phyloP scores from a whole-genome alignment of 2,888 invertebrate species.

The Onthophagus sagittarius region DNA sequence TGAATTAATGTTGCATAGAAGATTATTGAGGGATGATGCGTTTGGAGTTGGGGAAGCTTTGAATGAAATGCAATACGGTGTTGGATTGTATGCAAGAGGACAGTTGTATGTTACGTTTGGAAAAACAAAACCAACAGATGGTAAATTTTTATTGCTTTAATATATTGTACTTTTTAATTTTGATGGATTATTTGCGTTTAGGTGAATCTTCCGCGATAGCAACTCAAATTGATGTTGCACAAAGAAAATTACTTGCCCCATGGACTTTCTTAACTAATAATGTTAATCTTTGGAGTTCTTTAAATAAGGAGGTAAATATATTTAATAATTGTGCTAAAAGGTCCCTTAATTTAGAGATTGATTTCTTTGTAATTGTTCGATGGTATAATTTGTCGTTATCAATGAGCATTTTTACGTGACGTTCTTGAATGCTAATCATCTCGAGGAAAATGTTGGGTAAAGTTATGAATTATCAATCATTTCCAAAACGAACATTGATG shows the following conservation, averaged over 20 bases:
- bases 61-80: slow-evolving; percentile 69
- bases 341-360: too few species aligned
- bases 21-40: slow-evolving; percentile 78
- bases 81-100: slow-evolving; percentile 67
- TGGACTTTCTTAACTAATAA: slow-evolving; percentile 54
- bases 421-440: too few species aligned
- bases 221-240: slow-evolving; percentile 49
- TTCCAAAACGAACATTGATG: too few species aligned
- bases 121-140: slow-evolving; percentile 24
- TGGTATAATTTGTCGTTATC: too few species aligned
- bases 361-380: too few species aligned
- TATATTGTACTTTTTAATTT: neutral
- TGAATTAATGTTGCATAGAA: slow-evolving; percentile 74
- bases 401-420: too few species aligned
- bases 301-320: slow-evolving; percentile 17
- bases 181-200: slow-evolving; percentile 7
- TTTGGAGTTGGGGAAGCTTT: slow-evolving; percentile 89
- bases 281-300: slow-evolving; percentile 15
- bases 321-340: too few species aligned
- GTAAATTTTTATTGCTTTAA: slow-evolving; percentile 2
- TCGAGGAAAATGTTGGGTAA: too few species aligned
- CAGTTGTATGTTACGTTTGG: slow-evolving; percentile 36
- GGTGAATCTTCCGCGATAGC: slow-evolving; percentile 35
- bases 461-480: too few species aligned
- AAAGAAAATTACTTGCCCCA: slow-evolving; percentile 56